Evolutionary conservation across 1,140 invertebrate genomes (phyloP).

Genomic region (Musca vetustissima): DNA sequence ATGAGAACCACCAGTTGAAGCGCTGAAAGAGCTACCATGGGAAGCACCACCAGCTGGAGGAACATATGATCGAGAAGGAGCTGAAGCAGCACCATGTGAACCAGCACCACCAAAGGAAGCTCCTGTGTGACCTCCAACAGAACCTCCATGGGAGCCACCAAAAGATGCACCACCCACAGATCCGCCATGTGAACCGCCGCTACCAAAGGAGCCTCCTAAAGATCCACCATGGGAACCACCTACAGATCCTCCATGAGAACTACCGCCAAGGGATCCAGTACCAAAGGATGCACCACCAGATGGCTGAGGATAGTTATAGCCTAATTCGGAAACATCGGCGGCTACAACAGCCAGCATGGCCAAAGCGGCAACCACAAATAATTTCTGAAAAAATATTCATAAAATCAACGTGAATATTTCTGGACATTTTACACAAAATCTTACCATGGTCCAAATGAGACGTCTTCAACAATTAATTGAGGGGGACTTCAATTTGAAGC

Average conservation of each 20-base stretch:
- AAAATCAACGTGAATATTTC: too few relatives aligned
- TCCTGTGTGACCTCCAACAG: too few relatives aligned
- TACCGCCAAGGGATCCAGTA: not conserved
- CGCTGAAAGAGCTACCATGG: not conserved
- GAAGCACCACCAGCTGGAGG: not conserved
- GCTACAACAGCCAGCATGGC: not conserved
- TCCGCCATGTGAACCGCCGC: not conserved
- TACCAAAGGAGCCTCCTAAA: not conserved
- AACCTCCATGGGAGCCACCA: not conserved
- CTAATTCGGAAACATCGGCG: constrained; percentile 8
- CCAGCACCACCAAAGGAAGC: not conserved
- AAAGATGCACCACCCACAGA: not conserved
- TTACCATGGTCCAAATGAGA: not conserved
- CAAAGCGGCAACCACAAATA: not conserved
- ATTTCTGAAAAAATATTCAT: not conserved
- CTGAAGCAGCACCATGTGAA: not conserved
- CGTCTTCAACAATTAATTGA: too few relatives aligned
- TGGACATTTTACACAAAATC: not conserved
- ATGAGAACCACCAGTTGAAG: not conserved
- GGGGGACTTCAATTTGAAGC: not conserved
- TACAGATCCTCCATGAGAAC: not conserved
- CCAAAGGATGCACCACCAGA: not conserved
- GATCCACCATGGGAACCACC: not conserved
- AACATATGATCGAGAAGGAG: not conserved
- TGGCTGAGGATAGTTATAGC: constrained; percentile 5